phyloP scores from a whole-genome alignment of 2,797 vertebrate species.

The Amblyopsis hoosieri region DNA sequence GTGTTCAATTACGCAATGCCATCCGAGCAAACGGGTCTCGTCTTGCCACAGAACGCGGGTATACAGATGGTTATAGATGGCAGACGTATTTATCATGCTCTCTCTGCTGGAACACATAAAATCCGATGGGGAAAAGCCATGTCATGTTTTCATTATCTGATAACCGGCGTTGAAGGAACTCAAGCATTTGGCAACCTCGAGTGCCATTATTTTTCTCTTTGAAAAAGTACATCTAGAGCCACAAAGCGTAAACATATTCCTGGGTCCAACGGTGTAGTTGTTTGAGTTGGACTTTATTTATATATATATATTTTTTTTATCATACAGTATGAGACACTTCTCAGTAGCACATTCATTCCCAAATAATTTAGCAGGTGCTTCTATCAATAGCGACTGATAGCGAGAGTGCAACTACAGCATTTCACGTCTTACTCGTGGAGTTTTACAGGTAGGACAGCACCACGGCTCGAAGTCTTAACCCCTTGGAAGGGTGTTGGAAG shows the following conservation, averaged over 20 bases:
- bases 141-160: conserved; percentile 32
- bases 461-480: too few relatives aligned
- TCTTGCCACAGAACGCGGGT: conserved; percentile 47
- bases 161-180: conserved; percentile 23
- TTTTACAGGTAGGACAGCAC: too few relatives aligned
- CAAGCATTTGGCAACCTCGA: conserved; percentile 16
- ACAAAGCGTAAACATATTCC: not conserved
- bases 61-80: conserved; percentile 54
- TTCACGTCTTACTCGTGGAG: too few relatives aligned
- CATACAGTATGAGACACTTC: too few relatives aligned
- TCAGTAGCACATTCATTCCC: too few relatives aligned
- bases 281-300: not conserved
- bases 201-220: conserved; percentile 20
- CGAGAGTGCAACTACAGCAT: too few relatives aligned
- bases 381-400: too few relatives aligned
- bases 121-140: conserved; percentile 26
- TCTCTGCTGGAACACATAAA: conserved; percentile 27
- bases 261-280: not conserved
- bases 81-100: conserved; percentile 52
- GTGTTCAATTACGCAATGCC: conserved; percentile 68
- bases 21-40: conserved; percentile 54
- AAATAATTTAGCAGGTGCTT: too few relatives aligned
- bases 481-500: too few relatives aligned
- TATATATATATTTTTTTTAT: too few relatives aligned
- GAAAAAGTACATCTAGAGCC: not conserved